Evolutionary conservation across 2,113 vertebrate genomes (phyloP).

Genomic region (Triplophysa dalaica): DNA sequence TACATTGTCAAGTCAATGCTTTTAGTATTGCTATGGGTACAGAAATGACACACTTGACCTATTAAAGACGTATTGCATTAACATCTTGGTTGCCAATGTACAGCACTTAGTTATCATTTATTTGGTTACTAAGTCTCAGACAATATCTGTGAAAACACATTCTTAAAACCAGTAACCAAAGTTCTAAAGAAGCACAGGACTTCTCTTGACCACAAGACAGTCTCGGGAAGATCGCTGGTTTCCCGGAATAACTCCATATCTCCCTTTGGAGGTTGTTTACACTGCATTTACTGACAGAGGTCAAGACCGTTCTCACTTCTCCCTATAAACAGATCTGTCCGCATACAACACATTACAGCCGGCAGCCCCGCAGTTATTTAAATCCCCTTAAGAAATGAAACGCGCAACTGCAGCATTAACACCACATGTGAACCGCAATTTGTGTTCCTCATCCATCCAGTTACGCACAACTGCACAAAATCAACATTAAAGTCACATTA

Average conservation of each 20-base stretch:
- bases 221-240: background rate
- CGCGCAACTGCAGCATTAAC: background rate
- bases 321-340: background rate
- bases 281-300: constrained; percentile 13
- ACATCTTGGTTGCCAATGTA: too few relatives aligned
- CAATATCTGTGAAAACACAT: too few relatives aligned
- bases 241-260: constrained; percentile 29
- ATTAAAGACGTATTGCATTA: too few relatives aligned
- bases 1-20: too few relatives aligned
- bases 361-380: constrained; percentile 19
- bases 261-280: background rate
- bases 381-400: constrained; percentile 10
- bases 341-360: background rate
- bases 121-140: too few relatives aligned
- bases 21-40: too few relatives aligned
- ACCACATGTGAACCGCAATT: background rate
- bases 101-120: too few relatives aligned
- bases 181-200: background rate
- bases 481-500: background rate
- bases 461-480: constrained; percentile 12
- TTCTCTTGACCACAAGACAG: background rate
- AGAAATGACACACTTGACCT: too few relatives aligned
- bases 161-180: background rate
- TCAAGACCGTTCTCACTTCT: background rate
- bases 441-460: background rate